Percentiles rank a stretch among this genome's conserved stretches.
Evolutionary conservation across 2,888 invertebrate genomes (phyloP).

Genomic region (Orchesella flavescens): DNA sequence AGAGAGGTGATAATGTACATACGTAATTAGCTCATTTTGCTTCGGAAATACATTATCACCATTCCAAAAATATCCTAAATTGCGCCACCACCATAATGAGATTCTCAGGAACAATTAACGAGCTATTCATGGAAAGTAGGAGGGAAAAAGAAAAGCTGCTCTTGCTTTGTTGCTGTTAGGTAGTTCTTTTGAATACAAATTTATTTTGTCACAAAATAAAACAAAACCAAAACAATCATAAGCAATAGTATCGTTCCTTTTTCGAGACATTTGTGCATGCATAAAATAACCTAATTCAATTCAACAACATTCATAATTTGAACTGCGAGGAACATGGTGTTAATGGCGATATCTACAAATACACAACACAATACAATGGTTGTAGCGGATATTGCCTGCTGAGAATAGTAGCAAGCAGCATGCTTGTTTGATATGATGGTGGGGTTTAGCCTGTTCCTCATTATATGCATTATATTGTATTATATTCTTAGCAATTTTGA

Average conservation of each 20-base stretch:
- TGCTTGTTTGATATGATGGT: neutral
- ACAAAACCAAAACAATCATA: too few relatives aligned
- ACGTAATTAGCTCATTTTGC: conserved; percentile 51
- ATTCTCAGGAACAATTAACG: conserved; percentile 46
- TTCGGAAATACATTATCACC: neutral
- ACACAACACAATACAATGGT: neutral
- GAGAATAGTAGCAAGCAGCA: conserved; percentile 19
- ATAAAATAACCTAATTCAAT: too few relatives aligned
- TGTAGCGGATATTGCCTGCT: conserved; percentile 45
- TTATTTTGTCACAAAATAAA: neutral
- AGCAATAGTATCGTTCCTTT: too few relatives aligned
- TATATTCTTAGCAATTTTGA: neutral
- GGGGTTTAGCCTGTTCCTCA: too few relatives aligned
- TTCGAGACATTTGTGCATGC: too few relatives aligned
- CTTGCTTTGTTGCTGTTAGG: conserved; percentile 17
- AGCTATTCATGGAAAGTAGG: conserved; percentile 7
- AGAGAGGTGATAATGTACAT: conserved; percentile 8
- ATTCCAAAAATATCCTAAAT: too few relatives aligned
- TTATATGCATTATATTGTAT: too few relatives aligned
- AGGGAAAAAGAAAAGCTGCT: neutral
- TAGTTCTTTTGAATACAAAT: neutral
- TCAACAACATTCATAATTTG: too few relatives aligned
- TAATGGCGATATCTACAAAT: conserved; percentile 13
- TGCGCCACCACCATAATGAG: conserved; percentile 41
- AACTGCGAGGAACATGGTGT: neutral